Conservation (phyloP, 1,140 invertebrate species). For the Ceratina calcarata region DNA sequence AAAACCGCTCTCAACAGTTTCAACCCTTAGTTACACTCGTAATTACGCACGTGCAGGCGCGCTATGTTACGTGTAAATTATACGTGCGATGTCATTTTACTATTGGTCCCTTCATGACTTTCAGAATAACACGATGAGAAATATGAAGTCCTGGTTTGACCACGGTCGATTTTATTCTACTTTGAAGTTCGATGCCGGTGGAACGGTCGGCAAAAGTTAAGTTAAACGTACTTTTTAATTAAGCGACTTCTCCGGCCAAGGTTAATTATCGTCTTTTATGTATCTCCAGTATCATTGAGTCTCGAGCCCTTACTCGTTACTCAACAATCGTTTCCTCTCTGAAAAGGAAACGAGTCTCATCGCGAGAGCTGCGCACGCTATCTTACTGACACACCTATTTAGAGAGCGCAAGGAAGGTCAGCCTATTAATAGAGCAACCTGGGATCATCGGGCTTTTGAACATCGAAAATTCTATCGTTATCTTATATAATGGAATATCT, state of each 20-base stretch:
- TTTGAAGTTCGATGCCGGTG: background rate
- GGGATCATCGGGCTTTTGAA: slow-evolving; percentile 53
- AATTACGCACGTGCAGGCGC: too few species aligned
- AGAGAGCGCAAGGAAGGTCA: slow-evolving; percentile 48
- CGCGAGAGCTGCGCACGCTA: slow-evolving; percentile 19
- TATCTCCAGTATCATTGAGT: background rate
- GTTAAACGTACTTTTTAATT: background rate
- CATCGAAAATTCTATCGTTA: slow-evolving; percentile 39
- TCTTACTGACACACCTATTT: slow-evolving; percentile 38
- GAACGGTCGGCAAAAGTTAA: background rate
- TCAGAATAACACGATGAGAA: too few species aligned
- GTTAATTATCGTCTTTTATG: background rate
- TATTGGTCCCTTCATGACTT: too few species aligned
- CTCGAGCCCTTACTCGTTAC: background rate
- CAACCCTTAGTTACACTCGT: background rate
- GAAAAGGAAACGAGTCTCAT: slow-evolving; percentile 22
- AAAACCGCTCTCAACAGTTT: too few species aligned
- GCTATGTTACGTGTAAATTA: too few species aligned
- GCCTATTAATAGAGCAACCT: slow-evolving; percentile 52
- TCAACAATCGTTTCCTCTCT: slow-evolving; percentile 5
- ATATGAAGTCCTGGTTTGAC: background rate
- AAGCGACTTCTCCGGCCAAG: background rate
- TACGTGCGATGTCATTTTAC: too few species aligned
- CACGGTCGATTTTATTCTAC: background rate
- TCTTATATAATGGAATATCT: slow-evolving; percentile 51